Evolutionary conservation across 35 echinoderm and acorn worm genomes (phyloP).

Genomic region (Heliocidaris erythrogramma): DNA sequence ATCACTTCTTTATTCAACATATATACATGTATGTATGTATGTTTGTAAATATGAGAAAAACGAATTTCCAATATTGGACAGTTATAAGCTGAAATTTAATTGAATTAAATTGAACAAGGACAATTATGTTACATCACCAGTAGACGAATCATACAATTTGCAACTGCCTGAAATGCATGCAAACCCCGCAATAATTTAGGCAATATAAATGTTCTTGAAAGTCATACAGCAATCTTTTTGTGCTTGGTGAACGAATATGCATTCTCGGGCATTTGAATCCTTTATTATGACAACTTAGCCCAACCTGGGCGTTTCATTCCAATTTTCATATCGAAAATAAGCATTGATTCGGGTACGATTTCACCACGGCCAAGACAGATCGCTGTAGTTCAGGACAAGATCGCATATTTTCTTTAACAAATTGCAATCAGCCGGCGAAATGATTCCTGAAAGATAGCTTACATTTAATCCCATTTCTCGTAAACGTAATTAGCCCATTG

Average conservation of each 20-base stretch:
- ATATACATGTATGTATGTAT: no score
- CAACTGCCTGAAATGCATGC: no score
- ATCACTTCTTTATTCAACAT: no score
- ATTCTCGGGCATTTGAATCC: neutral
- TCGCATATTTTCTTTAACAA: slow-evolving; percentile 12
- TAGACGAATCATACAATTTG: no score
- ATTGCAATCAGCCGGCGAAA: neutral
- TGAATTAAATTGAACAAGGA: no score
- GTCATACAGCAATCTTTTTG: neutral
- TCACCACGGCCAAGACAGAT: neutral
- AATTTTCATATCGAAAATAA: neutral
- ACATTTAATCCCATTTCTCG: neutral
- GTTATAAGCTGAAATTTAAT: no score
- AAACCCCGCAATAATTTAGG: no score
- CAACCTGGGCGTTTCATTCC: neutral
- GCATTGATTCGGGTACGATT: neutral
- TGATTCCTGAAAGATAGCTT: neutral
- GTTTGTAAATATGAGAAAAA: no score
- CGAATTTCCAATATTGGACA: no score
- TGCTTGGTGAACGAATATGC: neutral
- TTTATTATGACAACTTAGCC: neutral
- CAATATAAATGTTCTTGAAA: no score
- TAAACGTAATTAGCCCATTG: slow-evolving; percentile 20
- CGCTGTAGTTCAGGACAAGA: neutral
- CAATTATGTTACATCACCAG: no score